Conservation (phyloP, 2,888 invertebrate genomes). For the Drosophila pseudotakahashii region DNA sequence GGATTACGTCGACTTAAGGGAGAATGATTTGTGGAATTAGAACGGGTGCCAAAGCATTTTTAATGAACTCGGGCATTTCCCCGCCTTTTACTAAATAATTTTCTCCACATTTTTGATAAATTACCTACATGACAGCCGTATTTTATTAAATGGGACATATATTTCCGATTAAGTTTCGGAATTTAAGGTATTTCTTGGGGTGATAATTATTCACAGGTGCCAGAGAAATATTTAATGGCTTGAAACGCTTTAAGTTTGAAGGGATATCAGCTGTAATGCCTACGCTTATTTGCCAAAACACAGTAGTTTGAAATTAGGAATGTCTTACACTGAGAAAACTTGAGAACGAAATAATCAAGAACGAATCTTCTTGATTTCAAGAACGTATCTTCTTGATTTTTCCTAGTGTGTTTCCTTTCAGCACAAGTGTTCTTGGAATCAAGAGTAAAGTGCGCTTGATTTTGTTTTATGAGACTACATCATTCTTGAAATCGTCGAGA, state of each 20-base stretch:
- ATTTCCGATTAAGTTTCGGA: no score
- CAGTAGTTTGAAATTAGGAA: background rate
- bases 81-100: background rate
- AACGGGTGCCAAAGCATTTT: conserved; percentile 31
- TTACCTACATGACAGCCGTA: conserved; percentile 2
- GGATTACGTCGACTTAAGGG: conserved; percentile 42
- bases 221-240: background rate
- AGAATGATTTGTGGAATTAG: conserved; percentile 41
- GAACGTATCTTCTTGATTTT: no score
- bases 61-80: conserved; percentile 25
- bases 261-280: background rate
- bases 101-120: conserved; percentile 5
- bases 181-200: background rate
- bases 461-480: no score
- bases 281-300: background rate
- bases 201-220: background rate
- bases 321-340: no score
- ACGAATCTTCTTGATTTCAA: no score
- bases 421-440: no score
- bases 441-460: no score
- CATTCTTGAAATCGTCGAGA: no score
- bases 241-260: no score
- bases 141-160: background rate
- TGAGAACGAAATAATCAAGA: no score
- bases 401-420: no score